phyloP scores from a whole-genome alignment of 2,888 invertebrate genomes.

The Frankliniella fusca region DNA sequence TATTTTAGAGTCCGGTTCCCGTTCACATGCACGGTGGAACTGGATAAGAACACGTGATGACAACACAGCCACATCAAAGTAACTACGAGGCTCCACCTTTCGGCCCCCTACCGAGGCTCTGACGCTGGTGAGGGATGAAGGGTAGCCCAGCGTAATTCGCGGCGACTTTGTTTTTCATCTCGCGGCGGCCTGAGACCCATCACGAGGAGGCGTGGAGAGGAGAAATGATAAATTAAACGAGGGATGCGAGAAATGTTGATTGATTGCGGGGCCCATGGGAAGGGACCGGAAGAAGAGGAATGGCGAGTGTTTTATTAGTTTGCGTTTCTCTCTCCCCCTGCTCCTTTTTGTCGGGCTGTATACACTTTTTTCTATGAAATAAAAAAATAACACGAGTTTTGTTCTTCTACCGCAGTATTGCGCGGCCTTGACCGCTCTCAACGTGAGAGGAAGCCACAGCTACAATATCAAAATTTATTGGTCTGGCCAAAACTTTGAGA shows the following conservation, averaged over 20 bases:
- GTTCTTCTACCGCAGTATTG: background rate
- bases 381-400: no score
- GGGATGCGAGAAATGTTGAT: background rate
- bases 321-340: background rate
- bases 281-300: background rate
- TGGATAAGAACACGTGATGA: no score
- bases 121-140: background rate
- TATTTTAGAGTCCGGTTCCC: no score
- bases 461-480: slow-evolving; percentile 3
- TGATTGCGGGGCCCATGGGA: background rate
- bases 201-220: background rate
- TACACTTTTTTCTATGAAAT: background rate
- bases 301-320: background rate
- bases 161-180: background rate
- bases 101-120: no score
- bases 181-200: background rate
- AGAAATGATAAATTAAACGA: background rate
- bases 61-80: no score
- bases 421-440: background rate
- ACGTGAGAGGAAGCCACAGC: background rate
- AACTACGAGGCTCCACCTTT: no score
- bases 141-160: no score
- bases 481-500: background rate
- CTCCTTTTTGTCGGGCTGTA: background rate
- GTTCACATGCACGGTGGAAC: no score